These are phyloP conservation scores for Limosa lapponica DNA, from an alignment of 2,797 vertebrate species.

Conservation along the genomic window DNA sequence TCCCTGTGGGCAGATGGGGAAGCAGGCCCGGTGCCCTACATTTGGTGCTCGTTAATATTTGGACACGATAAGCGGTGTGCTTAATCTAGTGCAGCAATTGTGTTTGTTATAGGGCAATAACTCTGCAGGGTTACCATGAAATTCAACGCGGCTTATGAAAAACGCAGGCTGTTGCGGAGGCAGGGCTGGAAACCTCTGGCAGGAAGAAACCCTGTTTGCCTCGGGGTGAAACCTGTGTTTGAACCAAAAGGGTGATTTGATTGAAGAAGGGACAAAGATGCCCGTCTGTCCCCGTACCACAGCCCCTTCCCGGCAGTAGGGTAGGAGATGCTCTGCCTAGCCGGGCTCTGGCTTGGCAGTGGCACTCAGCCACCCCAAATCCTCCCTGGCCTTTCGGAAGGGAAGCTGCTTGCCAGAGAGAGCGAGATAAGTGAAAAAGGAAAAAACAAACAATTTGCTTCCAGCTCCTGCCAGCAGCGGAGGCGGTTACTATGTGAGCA, in stretches of 20 bases:
- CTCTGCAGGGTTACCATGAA: not conserved
- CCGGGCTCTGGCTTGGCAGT: not conserved
- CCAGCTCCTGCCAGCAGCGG: not conserved
- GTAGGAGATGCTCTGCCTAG: not conserved
- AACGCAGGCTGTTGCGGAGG: not conserved
- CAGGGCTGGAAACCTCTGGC: not conserved
- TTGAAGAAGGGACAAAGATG: not conserved
- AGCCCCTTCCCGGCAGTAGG: not conserved
- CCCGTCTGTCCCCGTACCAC: fast-evolving
- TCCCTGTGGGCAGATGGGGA: not conserved
- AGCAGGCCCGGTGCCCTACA: not conserved
- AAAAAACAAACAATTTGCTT: not conserved
- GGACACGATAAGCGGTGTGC: not conserved
- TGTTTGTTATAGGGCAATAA: not conserved
- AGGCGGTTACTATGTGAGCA: not conserved
- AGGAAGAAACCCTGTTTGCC: not conserved
- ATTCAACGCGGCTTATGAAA: not conserved
- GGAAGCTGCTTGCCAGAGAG: not conserved
- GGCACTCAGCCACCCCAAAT: not conserved
- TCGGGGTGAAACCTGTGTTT: not conserved
- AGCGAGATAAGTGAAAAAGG: not conserved
- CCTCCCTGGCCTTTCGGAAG: not conserved
- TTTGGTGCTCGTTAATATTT: not conserved
- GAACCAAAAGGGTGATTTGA: not conserved
- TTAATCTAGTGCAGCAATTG: not conserved